Base-by-base conservation (phyloP, 2,888 invertebrate species). In the Gymnosoma rotundatum region DNA sequence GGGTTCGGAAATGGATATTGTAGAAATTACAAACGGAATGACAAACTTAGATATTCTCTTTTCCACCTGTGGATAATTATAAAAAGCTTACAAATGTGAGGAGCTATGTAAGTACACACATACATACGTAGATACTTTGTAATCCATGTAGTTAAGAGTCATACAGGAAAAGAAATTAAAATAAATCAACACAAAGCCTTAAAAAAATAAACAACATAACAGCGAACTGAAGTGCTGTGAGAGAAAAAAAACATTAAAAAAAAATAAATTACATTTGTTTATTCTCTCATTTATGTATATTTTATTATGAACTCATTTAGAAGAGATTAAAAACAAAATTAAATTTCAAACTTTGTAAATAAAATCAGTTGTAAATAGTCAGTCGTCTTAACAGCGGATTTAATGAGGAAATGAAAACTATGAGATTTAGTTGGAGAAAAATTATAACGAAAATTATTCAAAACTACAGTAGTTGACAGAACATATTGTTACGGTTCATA, bases 261-360 rank as follows among this genome's bases (percentile, higher is more conserved):
- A 25, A 25, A 2, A 25, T 25, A 25, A n/a, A 32, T 32, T 36
- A 20, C 20, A 64, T 74, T 64, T 56, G 7, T 70, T 58, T 48
- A 56, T 56, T 16, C 38, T 60, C 20, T 58, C 45, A 66, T 66
- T 75, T 66, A 45, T 32, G 42, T 14, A 32, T 56, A 48, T 45
- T 56, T 66, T 66, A 75, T 56, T 56, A 48, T 56, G 45, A 36
- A 75, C 54, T 48, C 45, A 73, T 75, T 75, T 38, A 66, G 32
- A 75, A 56, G 75, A 58, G 66, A 66, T 75, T 75, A 56, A 56
- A 58, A 58, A 32, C 25, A 25, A 58, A 56, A 66, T 56, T 75
- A 48, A 42, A 56, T 56, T 18, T 9, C 14, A 45, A 60, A 45
- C 20, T 56, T 56, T n/a, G 32, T 18, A 56, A 66, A 66, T 58